These are phyloP conservation scores for Pao palembangensis DNA, from an alignment of 2,113 vertebrate species.

Conservation along the genomic window DNA sequence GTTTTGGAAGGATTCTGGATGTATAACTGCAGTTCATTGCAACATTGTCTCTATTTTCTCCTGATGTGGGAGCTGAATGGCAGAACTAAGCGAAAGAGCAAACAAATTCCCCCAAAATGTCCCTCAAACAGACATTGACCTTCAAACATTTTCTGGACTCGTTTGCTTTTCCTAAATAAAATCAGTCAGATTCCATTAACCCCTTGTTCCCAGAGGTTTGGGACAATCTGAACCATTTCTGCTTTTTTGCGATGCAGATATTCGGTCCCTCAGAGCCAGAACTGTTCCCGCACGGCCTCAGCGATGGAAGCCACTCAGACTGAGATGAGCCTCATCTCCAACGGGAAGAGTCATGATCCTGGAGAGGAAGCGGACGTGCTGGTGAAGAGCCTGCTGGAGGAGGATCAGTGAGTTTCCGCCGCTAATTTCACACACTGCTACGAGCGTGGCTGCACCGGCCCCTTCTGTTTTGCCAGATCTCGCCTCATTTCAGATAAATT, in stretches of 20 bases:
- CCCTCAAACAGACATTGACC: conserved; percentile 11
- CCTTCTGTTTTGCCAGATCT: not conserved
- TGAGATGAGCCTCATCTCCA: conserved; percentile 75
- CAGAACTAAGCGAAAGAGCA: not conserved
- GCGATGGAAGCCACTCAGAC: conserved; percentile 72
- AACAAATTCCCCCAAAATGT: not conserved
- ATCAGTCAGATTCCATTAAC: no score
- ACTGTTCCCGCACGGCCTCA: conserved; percentile 8
- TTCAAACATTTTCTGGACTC: conserved; percentile 12
- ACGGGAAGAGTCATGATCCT: conserved; percentile 68
- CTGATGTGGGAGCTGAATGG: no score
- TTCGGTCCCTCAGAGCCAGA: conserved; percentile 16
- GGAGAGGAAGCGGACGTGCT: conserved; percentile 59
- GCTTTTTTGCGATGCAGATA: conserved; percentile 19
- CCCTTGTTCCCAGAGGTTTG: no score
- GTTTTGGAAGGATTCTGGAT: no score
- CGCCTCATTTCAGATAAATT: conserved; percentile 1
- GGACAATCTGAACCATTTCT: no score
- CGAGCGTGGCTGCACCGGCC: no score
- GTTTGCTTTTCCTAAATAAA: conserved; percentile 13
- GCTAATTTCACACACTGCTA: not conserved
- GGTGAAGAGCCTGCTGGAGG: conserved; percentile 68
- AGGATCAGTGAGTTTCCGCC: conserved; percentile 73
- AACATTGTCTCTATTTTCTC: no score
- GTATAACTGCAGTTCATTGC: no score